A percentile compares a stretch with the other conserved stretches of the same genome.
These are phyloP conservation scores for Elgaria multicarinata DNA, from an alignment of 2,113 vertebrate genomes.

Conservation along the genomic window DNA sequence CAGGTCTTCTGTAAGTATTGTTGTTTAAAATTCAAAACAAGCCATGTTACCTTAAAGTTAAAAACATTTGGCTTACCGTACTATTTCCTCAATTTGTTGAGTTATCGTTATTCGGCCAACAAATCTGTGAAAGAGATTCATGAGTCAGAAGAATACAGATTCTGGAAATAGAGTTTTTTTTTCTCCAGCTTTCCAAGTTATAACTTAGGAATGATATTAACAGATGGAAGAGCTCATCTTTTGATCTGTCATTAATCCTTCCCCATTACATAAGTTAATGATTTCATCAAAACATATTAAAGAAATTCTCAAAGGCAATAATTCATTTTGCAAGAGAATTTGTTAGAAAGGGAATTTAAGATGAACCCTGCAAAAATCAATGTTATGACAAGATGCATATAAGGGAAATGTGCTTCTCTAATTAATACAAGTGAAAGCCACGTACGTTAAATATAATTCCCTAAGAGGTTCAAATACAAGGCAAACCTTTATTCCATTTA, in stretches of 20 bases:
- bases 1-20: not conserved
- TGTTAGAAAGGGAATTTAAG: not conserved
- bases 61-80: slow-evolving; percentile 82
- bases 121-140: slow-evolving; percentile 81
- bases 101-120: slow-evolving; percentile 92
- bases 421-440: not conserved
- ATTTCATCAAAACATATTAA: slow-evolving; percentile 11
- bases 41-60: not conserved
- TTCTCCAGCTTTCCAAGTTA: not conserved
- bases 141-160: slow-evolving; percentile 51
- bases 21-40: not conserved
- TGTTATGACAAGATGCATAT: not conserved
- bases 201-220: not conserved
- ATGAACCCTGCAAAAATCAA: not conserved
- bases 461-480: not conserved
- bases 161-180: not conserved
- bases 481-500: not conserved
- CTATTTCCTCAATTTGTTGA: slow-evolving; percentile 91
- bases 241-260: not conserved
- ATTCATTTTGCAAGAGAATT: slow-evolving; percentile 1
- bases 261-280: not conserved
- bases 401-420: not conserved
- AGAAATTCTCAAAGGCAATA: not conserved
- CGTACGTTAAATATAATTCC: slow-evolving; percentile 17
- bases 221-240: not conserved